Percentiles rank a stretch among this genome's conserved stretches.
phyloP scores from a whole-genome alignment of 2,797 vertebrate species.

The Poecilia wingei region DNA sequence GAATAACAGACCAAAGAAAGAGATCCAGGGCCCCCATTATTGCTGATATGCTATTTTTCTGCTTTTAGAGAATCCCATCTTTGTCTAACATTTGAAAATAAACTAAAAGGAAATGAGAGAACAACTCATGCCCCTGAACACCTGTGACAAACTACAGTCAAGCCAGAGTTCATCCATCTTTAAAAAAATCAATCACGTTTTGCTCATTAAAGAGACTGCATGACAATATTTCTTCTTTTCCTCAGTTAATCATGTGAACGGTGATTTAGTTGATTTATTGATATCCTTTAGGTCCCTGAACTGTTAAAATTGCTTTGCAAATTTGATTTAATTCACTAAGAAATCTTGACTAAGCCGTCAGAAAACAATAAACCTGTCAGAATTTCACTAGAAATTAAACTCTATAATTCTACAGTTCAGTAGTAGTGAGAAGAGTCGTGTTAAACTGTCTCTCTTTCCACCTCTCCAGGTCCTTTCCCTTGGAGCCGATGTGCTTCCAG shows the following conservation, averaged over 20 bases:
- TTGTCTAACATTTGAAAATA: constrained; percentile 65
- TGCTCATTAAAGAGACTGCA: constrained; percentile 19
- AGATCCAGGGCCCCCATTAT: constrained; percentile 50
- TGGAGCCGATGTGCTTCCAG: constrained; percentile 96
- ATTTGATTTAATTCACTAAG: neutral
- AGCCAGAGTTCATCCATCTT: constrained; percentile 31
- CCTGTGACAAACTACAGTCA: constrained; percentile 58
- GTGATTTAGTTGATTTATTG: constrained; percentile 1
- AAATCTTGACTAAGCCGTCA: constrained; percentile 21
- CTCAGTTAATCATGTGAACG: neutral
- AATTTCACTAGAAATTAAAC: neutral
- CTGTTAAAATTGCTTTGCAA: constrained; percentile 26
- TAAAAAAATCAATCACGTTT: constrained; percentile 40
- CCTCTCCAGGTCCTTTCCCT: constrained; percentile 91
- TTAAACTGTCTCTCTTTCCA: constrained; percentile 22
- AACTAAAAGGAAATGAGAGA: constrained; percentile 48
- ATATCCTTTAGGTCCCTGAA: constrained; percentile 39
- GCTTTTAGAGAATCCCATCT: constrained; percentile 39
- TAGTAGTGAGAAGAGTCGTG: neutral
- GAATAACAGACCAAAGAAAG: constrained; percentile 44
- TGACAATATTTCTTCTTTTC: constrained; percentile 8
- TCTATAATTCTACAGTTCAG: neutral
- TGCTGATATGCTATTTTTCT: constrained; percentile 60
- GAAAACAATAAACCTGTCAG: neutral
- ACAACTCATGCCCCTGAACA: constrained; percentile 25